Conservation (phyloP, 2,113 vertebrate species). For the Notothenia rossii region DNA sequence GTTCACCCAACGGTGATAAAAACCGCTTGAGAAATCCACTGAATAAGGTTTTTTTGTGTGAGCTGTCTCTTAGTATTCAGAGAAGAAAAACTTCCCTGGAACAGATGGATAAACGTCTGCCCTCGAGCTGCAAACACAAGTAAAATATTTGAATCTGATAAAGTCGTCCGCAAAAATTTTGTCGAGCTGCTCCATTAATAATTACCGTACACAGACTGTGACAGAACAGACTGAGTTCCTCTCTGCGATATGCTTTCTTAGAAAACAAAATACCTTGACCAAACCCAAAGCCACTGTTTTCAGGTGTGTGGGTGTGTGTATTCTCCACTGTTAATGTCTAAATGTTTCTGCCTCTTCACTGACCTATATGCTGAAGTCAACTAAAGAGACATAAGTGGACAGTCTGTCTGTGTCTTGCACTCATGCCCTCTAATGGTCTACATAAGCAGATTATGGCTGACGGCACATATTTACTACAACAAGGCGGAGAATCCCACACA, state of each 20-base stretch:
- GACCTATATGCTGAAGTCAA: neutral
- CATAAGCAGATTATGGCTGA: conserved; percentile 50
- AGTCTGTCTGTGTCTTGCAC: conserved; percentile 10
- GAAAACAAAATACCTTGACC: neutral
- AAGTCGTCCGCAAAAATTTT: neutral
- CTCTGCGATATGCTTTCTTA: neutral
- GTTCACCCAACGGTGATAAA: neutral
- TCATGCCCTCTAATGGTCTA: neutral
- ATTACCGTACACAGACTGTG: neutral
- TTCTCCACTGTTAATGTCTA: neutral
- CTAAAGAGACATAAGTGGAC: conserved; percentile 2
- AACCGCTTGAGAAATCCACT: neutral
- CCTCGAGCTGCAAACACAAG: neutral
- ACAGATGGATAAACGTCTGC: neutral
- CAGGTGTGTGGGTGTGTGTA: neutral
- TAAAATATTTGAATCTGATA: neutral
- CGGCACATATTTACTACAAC: conserved; percentile 19
- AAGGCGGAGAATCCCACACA: neutral
- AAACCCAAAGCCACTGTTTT: neutral
- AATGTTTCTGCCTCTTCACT: neutral
- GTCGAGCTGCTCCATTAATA: neutral
- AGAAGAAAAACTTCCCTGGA: neutral
- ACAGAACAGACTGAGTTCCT: neutral
- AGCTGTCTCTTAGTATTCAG: neutral
- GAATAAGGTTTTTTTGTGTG: neutral